phyloP scores from a whole-genome alignment of 2,797 vertebrate genomes.

The Poeciliopsis paucimaculata region DNA sequence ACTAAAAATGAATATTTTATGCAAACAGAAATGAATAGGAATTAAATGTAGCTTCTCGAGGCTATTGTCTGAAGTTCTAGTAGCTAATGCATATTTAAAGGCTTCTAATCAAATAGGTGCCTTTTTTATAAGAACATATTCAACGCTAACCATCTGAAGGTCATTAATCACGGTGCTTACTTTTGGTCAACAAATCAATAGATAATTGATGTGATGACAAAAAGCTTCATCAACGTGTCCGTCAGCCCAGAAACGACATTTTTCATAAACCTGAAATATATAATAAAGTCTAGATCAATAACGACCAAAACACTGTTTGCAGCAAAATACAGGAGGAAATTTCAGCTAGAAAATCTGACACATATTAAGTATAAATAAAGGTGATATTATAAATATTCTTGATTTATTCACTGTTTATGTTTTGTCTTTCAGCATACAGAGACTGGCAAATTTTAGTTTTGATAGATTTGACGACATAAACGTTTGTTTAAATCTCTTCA shows the following conservation, averaged over 20 bases:
- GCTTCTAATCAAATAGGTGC: neutral
- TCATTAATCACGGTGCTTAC: neutral
- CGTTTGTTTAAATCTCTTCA: neutral
- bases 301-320: neutral
- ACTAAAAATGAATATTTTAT: neutral
- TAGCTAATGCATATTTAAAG: neutral
- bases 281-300: slow-evolving; percentile 1
- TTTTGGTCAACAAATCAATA: slow-evolving; percentile 15
- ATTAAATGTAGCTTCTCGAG: neutral
- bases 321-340: neutral
- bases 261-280: slow-evolving; percentile 11
- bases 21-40: neutral
- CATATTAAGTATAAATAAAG: neutral
- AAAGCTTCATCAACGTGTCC: neutral
- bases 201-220: slow-evolving; percentile 8
- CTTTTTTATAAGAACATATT: neutral
- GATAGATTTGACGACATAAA: neutral
- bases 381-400: neutral
- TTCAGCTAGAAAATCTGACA: neutral
- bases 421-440: neutral
- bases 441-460: neutral
- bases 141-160: neutral
- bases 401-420: neutral
- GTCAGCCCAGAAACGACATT: neutral
- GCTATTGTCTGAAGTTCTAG: neutral